Evolutionary conservation across 2,888 invertebrate genomes (phyloP), one percentile per base, ranked within the genome.

Genomic region (Lymantria dispar): DNA sequence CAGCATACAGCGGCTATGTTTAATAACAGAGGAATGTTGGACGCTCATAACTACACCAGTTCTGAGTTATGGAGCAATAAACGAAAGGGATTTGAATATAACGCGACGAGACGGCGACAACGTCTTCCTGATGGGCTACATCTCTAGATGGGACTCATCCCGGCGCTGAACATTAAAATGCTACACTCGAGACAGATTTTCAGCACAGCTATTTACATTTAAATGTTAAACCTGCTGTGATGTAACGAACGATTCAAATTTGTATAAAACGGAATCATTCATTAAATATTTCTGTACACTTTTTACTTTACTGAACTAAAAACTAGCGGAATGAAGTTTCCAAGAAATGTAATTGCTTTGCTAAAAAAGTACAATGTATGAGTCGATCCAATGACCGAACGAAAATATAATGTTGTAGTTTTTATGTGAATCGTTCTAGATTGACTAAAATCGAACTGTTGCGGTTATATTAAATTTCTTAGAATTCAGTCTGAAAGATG

Each of bases 1-100:
- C 62, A 66, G 66, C 62, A 52, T 64, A 68, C 61, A 14, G 64
- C 68, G 68, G 72, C 73, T 68, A 64, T 69, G 74, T 87, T 87
- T 88, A 88, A 89, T 88, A 80, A 87, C 65, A 54, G 50, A 66
- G 84, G 84, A 85, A 87, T 85, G 85, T 74, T 62, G 76, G 79
- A 78, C 74, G 78, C 69, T 76, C 76, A 75, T 83, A 81, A 80
- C 76, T 78, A 72, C 76, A 70, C 71, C 72, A 68, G 73, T 75
- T 72, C 77, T 78, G 79, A 86, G 77, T 87, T 84, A 89, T 87
- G 76, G 76, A 71, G 78, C 79, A 83, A 87, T 88, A 88, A 88
- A 84, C 76, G 75, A 67, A 74, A 58, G 62, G 76, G 76, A 82
- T 84, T 83, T 85, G 80, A 85, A 85, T 87, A 77, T 62, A 61